Evolutionary conservation across 2,797 vertebrate genomes (phyloP).

Genomic region (Nyctibius grandis): DNA sequence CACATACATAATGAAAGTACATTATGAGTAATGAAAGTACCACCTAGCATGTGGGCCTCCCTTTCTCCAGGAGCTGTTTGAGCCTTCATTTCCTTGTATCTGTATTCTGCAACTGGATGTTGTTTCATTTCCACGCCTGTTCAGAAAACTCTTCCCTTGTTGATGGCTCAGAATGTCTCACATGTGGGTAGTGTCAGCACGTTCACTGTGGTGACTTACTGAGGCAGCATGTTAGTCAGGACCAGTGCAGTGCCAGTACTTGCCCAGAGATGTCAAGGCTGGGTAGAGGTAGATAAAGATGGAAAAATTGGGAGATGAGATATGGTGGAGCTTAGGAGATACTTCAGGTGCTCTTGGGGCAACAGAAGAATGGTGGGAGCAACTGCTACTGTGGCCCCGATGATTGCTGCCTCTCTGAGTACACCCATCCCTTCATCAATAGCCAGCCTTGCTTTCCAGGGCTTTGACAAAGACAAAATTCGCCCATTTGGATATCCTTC

Average conservation of each 20-base stretch:
- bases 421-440: background rate
- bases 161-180: background rate
- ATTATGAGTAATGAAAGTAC: constrained; percentile 69
- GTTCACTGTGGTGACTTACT: background rate
- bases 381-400: background rate
- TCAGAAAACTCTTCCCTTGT: background rate
- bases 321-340: background rate
- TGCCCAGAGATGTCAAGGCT: background rate
- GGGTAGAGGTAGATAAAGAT: background rate
- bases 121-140: background rate
- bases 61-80: constrained; percentile 53
- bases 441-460: background rate
- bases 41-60: constrained; percentile 26
- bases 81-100: background rate
- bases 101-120: background rate
- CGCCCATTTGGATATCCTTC: background rate
- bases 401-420: background rate
- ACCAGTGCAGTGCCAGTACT: background rate
- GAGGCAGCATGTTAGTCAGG: background rate
- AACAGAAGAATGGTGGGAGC: background rate
- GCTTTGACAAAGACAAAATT: background rate
- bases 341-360: background rate
- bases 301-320: background rate
- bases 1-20: constrained; percentile 60
- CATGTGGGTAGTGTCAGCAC: rapidly evolving